Conservation (phyloP, 2,797 vertebrate genomes). For the Notolepis coatsorum region DNA sequence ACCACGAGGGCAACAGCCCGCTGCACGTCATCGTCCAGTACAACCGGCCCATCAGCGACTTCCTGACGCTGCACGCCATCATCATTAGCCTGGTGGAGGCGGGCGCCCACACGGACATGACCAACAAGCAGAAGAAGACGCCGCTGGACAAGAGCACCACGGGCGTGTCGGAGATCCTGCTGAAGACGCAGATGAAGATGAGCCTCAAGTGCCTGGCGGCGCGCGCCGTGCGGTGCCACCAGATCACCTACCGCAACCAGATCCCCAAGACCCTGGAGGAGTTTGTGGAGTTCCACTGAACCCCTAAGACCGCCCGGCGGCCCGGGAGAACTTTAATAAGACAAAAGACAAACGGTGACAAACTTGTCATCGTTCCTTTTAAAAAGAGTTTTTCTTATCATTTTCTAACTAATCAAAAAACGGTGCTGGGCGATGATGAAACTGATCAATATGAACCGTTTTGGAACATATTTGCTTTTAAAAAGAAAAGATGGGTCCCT, state of each 20-base stretch:
- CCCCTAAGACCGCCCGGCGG: slow-evolving; percentile 44
- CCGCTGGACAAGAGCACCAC: slow-evolving; percentile 97
- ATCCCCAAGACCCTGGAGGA: slow-evolving; percentile 97
- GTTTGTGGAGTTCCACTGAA: slow-evolving; percentile 96
- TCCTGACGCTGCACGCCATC: slow-evolving; percentile 96
- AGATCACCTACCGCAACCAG: slow-evolving; percentile 94
- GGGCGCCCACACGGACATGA: slow-evolving; percentile 97
- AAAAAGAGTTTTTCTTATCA: slow-evolving; percentile 25
- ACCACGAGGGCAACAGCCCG: slow-evolving; percentile 93
- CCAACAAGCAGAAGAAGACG: slow-evolving; percentile 97
- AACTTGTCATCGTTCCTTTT: slow-evolving; percentile 49
- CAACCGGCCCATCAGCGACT: slow-evolving; percentile 98
- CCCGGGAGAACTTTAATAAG: neutral
- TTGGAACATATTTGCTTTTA: slow-evolving; percentile 31
- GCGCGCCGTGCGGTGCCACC: slow-evolving; percentile 91
- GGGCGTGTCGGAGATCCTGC: slow-evolving; percentile 96
- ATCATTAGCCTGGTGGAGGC: slow-evolving; percentile 97
- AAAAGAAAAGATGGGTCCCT: slow-evolving; percentile 20
- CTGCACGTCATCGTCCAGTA: slow-evolving; percentile 98
- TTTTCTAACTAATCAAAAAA: slow-evolving; percentile 49
- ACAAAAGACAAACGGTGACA: neutral
- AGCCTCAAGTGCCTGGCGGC: slow-evolving; percentile 99
- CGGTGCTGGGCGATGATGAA: slow-evolving; percentile 28
- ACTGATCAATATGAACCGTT: neutral
- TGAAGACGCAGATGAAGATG: slow-evolving; percentile 99